Evolutionary conservation across 2,888 invertebrate species (phyloP).

Genomic region (Acholoe squamosa): DNA sequence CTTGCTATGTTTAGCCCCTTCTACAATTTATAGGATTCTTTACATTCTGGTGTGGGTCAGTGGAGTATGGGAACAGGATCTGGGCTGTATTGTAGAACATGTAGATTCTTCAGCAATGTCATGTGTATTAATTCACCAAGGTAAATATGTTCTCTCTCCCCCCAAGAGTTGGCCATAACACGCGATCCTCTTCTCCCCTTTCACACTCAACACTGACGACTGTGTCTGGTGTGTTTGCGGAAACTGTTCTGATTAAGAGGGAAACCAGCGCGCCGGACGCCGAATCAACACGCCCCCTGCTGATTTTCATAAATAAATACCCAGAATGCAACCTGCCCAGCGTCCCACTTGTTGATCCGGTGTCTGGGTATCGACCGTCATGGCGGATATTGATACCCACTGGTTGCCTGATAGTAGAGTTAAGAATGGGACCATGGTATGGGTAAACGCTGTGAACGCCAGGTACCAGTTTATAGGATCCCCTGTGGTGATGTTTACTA

Average conservation of each 20-base stretch:
- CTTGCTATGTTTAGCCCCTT: not conserved
- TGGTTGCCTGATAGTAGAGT: not conserved
- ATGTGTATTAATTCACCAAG: constrained; percentile 26
- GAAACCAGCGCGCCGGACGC: not conserved
- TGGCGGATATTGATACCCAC: constrained; percentile 4
- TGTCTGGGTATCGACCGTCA: constrained; percentile 32
- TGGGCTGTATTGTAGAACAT: not conserved
- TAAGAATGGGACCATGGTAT: not conserved
- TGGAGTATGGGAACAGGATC: not conserved
- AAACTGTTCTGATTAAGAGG: constrained; percentile 37
- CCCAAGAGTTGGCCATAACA: not conserved
- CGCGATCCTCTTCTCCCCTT: not conserved
- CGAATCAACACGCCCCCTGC: constrained; percentile 54
- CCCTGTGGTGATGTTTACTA: constrained; percentile 46
- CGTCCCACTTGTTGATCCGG: constrained; percentile 58
- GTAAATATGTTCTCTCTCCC: not conserved
- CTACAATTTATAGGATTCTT: not conserved
- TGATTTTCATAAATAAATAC: constrained; percentile 57
- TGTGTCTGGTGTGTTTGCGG: constrained; percentile 34
- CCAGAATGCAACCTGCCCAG: constrained; percentile 32
- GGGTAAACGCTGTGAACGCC: constrained; percentile 14
- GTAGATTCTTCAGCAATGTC: not conserved
- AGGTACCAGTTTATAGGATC: constrained; percentile 51
- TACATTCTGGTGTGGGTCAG: not conserved
- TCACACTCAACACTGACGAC: not conserved